Conservation (phyloP, 2,113 vertebrate genomes). For the Ceyx melanurus region DNA sequence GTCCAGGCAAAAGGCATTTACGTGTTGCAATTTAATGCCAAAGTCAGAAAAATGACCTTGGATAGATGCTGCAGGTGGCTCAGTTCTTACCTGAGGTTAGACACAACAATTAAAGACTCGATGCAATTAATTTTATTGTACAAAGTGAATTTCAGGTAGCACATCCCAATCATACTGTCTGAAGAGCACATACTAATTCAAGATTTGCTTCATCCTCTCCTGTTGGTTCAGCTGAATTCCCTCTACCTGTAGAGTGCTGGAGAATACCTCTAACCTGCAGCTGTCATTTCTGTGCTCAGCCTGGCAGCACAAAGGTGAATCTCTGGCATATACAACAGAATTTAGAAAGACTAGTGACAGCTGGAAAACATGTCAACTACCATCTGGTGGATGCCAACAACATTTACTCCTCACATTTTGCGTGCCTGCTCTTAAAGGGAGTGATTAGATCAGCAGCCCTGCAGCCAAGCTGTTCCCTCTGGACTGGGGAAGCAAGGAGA, state of each 20-base stretch:
- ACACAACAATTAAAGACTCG: not conserved
- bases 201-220: not conserved
- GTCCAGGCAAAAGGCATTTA: not conserved
- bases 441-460: not conserved
- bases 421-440: not conserved
- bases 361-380: not conserved
- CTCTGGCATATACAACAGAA: not conserved
- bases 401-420: not conserved
- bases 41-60: not conserved
- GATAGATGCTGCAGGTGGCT: not conserved
- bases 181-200: not conserved
- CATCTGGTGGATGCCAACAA: not conserved
- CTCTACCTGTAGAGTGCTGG: not conserved
- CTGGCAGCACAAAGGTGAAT: slow-evolving; percentile 30
- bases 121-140: not conserved
- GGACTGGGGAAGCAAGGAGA: not conserved
- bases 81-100: not conserved
- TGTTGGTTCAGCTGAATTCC: not conserved
- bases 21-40: not conserved
- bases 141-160: not conserved
- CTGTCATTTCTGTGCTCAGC: not conserved
- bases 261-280: not conserved
- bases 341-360: not conserved
- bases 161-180: not conserved
- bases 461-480: not conserved